These are phyloP conservation scores for Bucco capensis DNA, from an alignment of 2,113 vertebrate species.

Conservation along the genomic window DNA sequence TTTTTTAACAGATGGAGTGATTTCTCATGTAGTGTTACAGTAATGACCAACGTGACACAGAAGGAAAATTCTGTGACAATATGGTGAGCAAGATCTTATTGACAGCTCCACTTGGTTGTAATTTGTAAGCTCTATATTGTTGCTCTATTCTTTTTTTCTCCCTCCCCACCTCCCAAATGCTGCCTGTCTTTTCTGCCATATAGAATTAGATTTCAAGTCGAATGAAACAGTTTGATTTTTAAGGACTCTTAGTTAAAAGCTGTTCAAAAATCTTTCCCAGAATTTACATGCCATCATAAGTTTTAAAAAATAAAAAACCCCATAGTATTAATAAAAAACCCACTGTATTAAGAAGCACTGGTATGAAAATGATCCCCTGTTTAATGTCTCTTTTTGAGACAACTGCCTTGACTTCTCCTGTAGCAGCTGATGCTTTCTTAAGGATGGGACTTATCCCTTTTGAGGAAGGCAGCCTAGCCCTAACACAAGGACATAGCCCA, in stretches of 20 bases:
- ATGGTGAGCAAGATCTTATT: constrained; percentile 74
- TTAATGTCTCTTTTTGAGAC: background rate
- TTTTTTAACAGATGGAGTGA: constrained; percentile 79
- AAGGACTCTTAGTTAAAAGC: constrained; percentile 30
- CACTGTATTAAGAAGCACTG: background rate
- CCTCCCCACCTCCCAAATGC: constrained; percentile 55
- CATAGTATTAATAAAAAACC: background rate
- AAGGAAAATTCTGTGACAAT: constrained; percentile 74
- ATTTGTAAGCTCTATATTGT: constrained; percentile 39
- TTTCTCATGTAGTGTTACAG: constrained; percentile 77
- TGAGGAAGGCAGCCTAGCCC: background rate
- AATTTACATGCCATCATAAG: background rate
- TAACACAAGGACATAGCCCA: background rate
- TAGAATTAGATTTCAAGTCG: constrained; percentile 32
- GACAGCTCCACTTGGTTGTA: constrained; percentile 68
- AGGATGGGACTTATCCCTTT: background rate
- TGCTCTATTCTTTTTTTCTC: constrained; percentile 32
- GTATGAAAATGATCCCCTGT: background rate
- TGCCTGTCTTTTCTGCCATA: constrained; percentile 50
- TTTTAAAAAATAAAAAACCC: background rate
- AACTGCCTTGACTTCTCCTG: background rate
- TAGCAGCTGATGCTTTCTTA: background rate
- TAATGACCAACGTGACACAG: constrained; percentile 73
- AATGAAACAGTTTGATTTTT: constrained; percentile 29
- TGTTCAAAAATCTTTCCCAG: constrained; percentile 29